Base-by-base conservation (phyloP, 1,140 invertebrate genomes). In the Caenorhabditis tropicalis region DNA sequence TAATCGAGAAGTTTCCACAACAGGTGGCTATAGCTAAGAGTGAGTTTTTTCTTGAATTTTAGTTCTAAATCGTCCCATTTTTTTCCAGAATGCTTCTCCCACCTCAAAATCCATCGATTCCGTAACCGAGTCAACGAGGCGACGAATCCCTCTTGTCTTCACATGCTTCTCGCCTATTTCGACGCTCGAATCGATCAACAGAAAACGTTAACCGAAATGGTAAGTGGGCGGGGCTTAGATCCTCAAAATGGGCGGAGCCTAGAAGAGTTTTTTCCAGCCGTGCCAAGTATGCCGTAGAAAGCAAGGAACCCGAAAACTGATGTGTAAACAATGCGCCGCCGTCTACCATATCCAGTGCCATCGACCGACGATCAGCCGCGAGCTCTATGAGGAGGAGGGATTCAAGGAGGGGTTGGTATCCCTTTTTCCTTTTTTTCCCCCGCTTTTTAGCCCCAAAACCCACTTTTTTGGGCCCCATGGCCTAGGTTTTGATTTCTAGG, bases 111-210 rank as follows among this genome's bases (percentile, higher is more conserved):
- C 5, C 33, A 29, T 6, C 65, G 65, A 7, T 74, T 74, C 65
- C 33, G 65, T 46, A 29, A 29, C 43, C 65, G 65, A 43, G 65
- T 74, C 5, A 7, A 74, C 7, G 65, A 74, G 24, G 60, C 82
- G 4, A 27, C 27, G 16, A 82, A 82, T 19, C 2, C 82, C 2
- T 82, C 82, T 39, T 58, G 56, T n/a, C 56, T 82, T 74, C 82
- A 82, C 48, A n/a, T 84, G 43, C 83, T 84, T 39, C 31, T 84
- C 6, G 65, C 58, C 31, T 84, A 48, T 65, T 65, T 84, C 24
- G 83, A 81, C 21, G 65, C 79, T 15, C 43, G 79, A 53, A 84
- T 84, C 49, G 60, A 82, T 39, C 60, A 46, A 24, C 56, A 82
- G 31, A 70, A 49, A n/a, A 74, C 65, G 7, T 10, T 74, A 1